phyloP scores from a whole-genome alignment of 2,797 vertebrate genomes.

The Linurgus olivaceus region DNA sequence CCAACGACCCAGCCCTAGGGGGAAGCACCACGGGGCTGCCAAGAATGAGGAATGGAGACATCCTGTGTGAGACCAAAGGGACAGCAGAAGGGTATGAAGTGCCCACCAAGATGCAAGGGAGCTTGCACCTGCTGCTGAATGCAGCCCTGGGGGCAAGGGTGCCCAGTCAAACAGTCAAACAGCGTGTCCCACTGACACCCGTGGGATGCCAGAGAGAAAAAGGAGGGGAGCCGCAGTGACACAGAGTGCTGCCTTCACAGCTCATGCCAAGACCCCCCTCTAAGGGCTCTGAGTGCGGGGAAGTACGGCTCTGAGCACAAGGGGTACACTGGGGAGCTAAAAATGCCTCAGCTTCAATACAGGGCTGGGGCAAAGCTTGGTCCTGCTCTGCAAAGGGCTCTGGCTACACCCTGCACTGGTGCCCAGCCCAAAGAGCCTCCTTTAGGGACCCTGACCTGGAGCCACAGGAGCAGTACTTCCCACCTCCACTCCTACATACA shows the following conservation, averaged over 20 bases:
- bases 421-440: not conserved
- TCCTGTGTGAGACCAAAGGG: not conserved
- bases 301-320: not conserved
- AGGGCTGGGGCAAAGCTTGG: not conserved
- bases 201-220: not conserved
- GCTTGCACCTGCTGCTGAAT: not conserved
- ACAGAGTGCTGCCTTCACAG: fast-evolving
- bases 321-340: fast-evolving
- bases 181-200: not conserved
- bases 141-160: not conserved
- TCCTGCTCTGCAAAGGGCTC: not conserved
- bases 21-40: not conserved
- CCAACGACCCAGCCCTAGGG: not conserved
- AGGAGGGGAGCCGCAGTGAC: not conserved
- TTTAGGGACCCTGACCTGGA: fast-evolving
- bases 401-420: fast-evolving
- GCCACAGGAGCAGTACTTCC: not conserved
- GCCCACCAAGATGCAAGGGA: too few species aligned
- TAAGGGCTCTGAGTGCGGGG: not conserved
- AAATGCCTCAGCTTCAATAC: not conserved
- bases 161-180: not conserved
- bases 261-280: not conserved
- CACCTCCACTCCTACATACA: not conserved
- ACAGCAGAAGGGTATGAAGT: not conserved
- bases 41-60: fast-evolving